phyloP scores from a whole-genome alignment of 1,140 invertebrate genomes.

The Drosophila pseudoobscura region DNA sequence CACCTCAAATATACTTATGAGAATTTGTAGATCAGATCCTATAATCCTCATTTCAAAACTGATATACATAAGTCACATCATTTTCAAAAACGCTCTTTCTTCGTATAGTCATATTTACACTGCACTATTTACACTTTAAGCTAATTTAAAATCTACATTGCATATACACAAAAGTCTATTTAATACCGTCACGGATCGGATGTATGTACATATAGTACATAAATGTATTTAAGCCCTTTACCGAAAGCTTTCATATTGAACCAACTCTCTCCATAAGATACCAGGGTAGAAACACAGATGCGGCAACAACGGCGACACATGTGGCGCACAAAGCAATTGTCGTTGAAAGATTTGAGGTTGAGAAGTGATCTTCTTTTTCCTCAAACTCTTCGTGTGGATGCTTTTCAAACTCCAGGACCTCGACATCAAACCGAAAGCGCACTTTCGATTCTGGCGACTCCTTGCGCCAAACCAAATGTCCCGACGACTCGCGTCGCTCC shows the following conservation, averaged over 20 bases:
- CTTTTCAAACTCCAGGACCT: conserved; percentile 84
- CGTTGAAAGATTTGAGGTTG: conserved; percentile 63
- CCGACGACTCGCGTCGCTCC: conserved; percentile 83
- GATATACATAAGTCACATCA: conserved; percentile 12
- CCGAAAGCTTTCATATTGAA: conserved; percentile 33
- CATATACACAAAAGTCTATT: conserved; percentile 65
- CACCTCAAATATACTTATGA: conserved; percentile 18
- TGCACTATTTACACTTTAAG: conserved; percentile 53
- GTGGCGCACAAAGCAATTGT: conserved; percentile 79
- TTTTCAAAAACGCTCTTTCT: conserved; percentile 31
- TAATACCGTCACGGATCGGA: conserved; percentile 59
- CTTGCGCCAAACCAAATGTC: conserved; percentile 84
- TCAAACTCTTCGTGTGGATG: conserved; percentile 78
- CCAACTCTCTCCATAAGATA: conserved; percentile 83
- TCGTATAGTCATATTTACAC: conserved; percentile 51
- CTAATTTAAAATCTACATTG: conserved; percentile 54
- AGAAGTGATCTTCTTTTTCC: conserved; percentile 61
- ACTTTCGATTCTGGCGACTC: conserved; percentile 84
- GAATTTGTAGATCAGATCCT: conserved; percentile 28
- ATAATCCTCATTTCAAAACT: conserved; percentile 25
- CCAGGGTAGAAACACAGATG: conserved; percentile 84
- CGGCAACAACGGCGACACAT: conserved; percentile 83
- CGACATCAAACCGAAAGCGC: conserved; percentile 84
- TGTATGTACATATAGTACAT: conserved; percentile 28
- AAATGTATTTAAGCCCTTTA: conserved; percentile 14